phyloP scores from a whole-genome alignment of 2,888 invertebrate genomes.

The Trissonchulus latispiculum region DNA sequence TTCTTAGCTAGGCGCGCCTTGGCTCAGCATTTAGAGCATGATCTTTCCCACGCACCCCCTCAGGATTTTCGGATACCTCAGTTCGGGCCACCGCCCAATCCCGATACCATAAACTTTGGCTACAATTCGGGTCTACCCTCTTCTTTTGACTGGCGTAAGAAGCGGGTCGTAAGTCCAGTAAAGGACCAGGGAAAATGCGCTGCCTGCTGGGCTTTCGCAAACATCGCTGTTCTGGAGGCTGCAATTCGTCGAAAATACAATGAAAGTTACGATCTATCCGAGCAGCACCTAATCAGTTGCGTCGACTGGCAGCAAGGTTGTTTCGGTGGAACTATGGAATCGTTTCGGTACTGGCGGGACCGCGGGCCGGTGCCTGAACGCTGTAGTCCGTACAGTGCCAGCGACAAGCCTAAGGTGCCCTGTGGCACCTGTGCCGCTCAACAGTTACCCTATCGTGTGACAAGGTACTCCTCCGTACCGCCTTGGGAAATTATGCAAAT shows the following conservation, averaged over 20 bases:
- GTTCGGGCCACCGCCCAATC: no score
- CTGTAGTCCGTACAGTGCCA: background rate
- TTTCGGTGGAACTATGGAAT: background rate
- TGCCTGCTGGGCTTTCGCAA: slow-evolving; percentile 9
- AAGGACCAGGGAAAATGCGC: background rate
- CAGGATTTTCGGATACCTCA: no score
- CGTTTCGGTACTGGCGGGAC: background rate
- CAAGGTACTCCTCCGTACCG: background rate
- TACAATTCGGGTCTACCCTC: no score
- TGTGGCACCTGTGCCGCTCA: background rate
- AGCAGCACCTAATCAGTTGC: slow-evolving; percentile 1
- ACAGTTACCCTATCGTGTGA: background rate
- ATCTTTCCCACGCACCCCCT: no score
- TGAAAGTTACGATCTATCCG: background rate
- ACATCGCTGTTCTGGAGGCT: background rate
- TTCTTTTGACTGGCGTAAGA: background rate
- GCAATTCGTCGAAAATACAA: background rate
- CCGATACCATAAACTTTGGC: no score
- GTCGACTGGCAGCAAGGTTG: background rate
- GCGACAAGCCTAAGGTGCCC: background rate
- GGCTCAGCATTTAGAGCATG: no score
- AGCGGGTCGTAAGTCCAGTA: background rate
- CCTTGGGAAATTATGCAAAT: background rate
- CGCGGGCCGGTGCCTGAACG: background rate
- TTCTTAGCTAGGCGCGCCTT: no score